Conservation (phyloP, 2,888 invertebrate species). For the Microctonus aethiopoides region DNA sequence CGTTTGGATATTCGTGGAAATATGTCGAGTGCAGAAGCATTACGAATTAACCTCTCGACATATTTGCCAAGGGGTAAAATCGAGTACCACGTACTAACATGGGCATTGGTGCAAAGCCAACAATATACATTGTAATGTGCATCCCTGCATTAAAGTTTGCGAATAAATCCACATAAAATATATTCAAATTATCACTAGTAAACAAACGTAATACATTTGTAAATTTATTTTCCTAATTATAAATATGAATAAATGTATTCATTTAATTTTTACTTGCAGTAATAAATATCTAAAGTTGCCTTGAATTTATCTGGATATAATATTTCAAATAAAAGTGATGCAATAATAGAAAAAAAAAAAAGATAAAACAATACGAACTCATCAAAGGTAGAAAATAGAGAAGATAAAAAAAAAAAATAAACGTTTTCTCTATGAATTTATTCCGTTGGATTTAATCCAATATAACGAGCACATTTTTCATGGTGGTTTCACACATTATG, state of each 20-base stretch:
- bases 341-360: background rate
- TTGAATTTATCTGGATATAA: background rate
- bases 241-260: background rate
- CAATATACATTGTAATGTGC: background rate
- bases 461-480: background rate
- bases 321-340: background rate
- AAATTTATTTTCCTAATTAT: background rate
- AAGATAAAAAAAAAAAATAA: background rate
- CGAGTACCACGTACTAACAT: constrained; percentile 18
- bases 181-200: background rate
- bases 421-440: background rate
- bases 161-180: background rate
- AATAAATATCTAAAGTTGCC: background rate
- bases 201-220: background rate
- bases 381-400: background rate
- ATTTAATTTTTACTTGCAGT: background rate
- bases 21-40: constrained; percentile 21
- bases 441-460: background rate
- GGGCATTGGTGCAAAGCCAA: background rate
- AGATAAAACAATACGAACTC: background rate
- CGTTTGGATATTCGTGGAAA: background rate
- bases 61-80: constrained; percentile 45
- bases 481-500: background rate
- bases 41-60: constrained; percentile 47
- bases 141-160: background rate